A percentile compares a stretch with the other conserved stretches of the same genome.
Evolutionary conservation across 1,140 invertebrate species (phyloP).

Genomic region (Drosophila persimilis): DNA sequence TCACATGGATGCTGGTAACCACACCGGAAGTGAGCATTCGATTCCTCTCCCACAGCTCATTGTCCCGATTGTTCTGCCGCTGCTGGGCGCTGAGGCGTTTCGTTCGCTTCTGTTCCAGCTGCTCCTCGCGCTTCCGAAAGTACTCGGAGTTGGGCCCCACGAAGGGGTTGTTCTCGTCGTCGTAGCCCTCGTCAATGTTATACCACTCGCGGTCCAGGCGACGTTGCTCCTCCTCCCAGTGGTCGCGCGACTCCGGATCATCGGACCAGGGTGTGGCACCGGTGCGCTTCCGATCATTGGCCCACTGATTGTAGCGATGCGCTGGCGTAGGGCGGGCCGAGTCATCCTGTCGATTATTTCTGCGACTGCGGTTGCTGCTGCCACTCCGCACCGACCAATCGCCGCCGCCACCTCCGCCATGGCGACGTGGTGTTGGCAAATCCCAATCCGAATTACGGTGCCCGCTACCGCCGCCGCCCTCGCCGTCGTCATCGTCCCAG

Average conservation of each 20-base stretch:
- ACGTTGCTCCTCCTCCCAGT: conserved; percentile 97
- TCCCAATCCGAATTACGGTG: conserved; percentile 93
- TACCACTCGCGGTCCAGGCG: conserved; percentile 98
- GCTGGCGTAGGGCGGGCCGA: conserved; percentile 91
- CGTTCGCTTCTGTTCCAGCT: conserved; percentile 94
- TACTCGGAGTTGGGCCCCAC: conserved; percentile 95
- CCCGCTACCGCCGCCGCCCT: conserved; percentile 92
- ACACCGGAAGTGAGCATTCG: conserved; percentile 98
- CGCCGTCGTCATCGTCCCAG: conserved; percentile 89
- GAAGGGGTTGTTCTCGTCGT: conserved; percentile 97
- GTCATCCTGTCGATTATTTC: conserved; percentile 86
- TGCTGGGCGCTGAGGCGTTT: conserved; percentile 97
- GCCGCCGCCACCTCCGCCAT: conserved; percentile 74
- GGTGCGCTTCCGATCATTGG: conserved; percentile 86
- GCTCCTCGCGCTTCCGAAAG: conserved; percentile 93
- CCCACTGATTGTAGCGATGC: conserved; percentile 91
- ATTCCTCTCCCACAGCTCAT: conserved; percentile 99
- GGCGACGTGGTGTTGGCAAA: conserved; percentile 94
- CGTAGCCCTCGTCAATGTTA: conserved; percentile 95
- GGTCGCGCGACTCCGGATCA: conserved; percentile 88
- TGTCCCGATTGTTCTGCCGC: conserved; percentile 97
- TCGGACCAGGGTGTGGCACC: conserved; percentile 86
- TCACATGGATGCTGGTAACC: conserved; percentile 94
- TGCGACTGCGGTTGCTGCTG: conserved; percentile 83
- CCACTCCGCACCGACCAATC: conserved; percentile 70